These are phyloP conservation scores for Sinocyclocheilus grahami DNA, from an alignment of 2,113 vertebrate species.

Conservation along the genomic window DNA sequence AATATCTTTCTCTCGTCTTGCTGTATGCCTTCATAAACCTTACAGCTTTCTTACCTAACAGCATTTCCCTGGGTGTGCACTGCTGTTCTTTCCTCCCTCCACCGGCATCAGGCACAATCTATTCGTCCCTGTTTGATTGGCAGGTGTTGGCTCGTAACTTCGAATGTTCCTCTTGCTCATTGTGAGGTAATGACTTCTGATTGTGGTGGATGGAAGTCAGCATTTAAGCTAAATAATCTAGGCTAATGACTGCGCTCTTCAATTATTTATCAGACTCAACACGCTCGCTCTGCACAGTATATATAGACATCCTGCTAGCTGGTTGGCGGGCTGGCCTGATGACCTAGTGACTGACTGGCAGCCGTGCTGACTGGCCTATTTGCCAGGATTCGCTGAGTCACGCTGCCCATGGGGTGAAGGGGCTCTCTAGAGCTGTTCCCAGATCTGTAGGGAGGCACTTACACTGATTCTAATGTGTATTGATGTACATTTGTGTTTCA, in stretches of 20 bases:
- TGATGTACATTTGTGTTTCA: conserved; percentile 31
- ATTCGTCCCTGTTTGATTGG: conserved; percentile 24
- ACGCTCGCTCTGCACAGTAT: conserved; percentile 5
- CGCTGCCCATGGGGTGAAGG: conserved; percentile 21
- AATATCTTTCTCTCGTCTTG: conserved; percentile 13
- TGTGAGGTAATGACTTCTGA: conserved; percentile 37
- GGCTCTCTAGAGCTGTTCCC: conserved; percentile 22
- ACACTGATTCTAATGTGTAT: conserved; percentile 19
- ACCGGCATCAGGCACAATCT: neutral
- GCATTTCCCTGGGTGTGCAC: conserved; percentile 3
- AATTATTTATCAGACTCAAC: conserved; percentile 39
- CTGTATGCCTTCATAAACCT: conserved; percentile 30
- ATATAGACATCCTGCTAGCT: conserved; percentile 36
- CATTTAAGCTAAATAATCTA: conserved; percentile 42
- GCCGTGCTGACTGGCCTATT: conserved; percentile 45
- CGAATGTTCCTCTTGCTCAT: conserved; percentile 10
- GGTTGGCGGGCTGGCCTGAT: conserved; percentile 33
- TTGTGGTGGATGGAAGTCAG: conserved; percentile 15
- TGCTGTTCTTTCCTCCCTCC: conserved; percentile 27
- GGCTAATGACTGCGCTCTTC: conserved; percentile 29
- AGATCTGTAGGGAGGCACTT: conserved; percentile 37
- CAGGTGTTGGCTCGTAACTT: conserved; percentile 13
- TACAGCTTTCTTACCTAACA: conserved; percentile 24
- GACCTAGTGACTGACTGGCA: conserved; percentile 46
- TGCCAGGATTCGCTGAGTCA: conserved; percentile 45